A percentile compares a stretch with the other conserved stretches of the same genome.
Evolutionary conservation across 2,797 vertebrate genomes (phyloP).

Genomic region (Triplophysa bombifrons): DNA sequence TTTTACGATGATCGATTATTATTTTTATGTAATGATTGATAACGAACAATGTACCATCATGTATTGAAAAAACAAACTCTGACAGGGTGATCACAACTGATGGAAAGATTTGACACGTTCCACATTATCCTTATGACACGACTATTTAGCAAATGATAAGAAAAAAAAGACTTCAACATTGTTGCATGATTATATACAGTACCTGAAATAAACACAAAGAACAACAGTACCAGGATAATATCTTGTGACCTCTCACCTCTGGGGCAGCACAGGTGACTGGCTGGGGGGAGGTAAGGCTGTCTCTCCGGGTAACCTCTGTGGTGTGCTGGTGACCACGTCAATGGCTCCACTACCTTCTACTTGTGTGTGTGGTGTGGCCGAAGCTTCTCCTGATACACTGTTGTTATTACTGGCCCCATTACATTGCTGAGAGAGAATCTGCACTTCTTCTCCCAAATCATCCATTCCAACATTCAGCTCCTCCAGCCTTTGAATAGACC

Average conservation of each 20-base stretch:
- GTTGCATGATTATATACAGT: too few relatives aligned
- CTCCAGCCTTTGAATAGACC: slow-evolving; percentile 96
- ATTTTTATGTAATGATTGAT: too few relatives aligned
- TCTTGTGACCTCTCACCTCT: slow-evolving; percentile 71
- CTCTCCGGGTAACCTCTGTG: slow-evolving; percentile 72
- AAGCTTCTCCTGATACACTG: slow-evolving; percentile 53
- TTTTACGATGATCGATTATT: too few relatives aligned
- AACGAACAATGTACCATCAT: too few relatives aligned
- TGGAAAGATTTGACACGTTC: too few relatives aligned
- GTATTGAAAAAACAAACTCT: too few relatives aligned
- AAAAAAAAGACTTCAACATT: too few relatives aligned
- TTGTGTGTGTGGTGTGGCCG: slow-evolving; percentile 61
- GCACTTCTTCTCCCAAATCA: slow-evolving; percentile 86
- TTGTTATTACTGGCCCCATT: slow-evolving; percentile 70
- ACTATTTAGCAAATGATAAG: too few relatives aligned
- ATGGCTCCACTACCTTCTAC: slow-evolving; percentile 54
- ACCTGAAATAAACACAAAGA: neutral
- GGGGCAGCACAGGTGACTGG: slow-evolving; percentile 83
- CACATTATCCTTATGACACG: too few relatives aligned
- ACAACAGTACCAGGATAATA: neutral
- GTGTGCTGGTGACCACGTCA: slow-evolving; percentile 82
- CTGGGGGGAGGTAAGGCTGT: slow-evolving; percentile 76
- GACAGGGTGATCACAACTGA: too few relatives aligned
- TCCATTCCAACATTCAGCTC: slow-evolving; percentile 98
- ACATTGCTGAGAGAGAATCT: slow-evolving; percentile 84